A percentile compares a stretch with the other conserved stretches of the same genome.
Conservation (phyloP, 1,140 invertebrate species). For the Drosophila busckii region DNA sequence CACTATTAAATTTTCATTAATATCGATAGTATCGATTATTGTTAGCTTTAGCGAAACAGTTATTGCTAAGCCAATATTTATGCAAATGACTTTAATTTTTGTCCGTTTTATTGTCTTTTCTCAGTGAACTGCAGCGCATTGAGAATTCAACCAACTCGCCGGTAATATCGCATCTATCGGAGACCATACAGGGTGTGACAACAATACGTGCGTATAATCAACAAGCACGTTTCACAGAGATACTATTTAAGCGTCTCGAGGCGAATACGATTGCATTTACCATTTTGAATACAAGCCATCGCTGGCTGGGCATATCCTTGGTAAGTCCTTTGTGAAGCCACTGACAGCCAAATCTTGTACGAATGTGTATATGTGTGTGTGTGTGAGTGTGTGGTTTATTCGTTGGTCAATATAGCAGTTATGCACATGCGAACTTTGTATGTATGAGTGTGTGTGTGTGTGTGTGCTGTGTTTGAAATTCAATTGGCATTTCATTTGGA, state of each 20-base stretch:
- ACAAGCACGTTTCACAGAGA: slow-evolving; percentile 83
- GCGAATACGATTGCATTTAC: slow-evolving; percentile 87
- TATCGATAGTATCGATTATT: too few species aligned
- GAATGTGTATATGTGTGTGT: too few species aligned
- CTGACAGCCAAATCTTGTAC: too few species aligned
- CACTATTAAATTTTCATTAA: too few species aligned
- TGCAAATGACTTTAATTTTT: not conserved
- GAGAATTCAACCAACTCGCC: slow-evolving; percentile 86
- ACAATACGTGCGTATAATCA: slow-evolving; percentile 86
- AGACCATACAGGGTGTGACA: slow-evolving; percentile 84
- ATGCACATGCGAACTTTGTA: slow-evolving; percentile 40
- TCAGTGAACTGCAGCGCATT: slow-evolving; percentile 85
- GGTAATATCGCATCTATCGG: slow-evolving; percentile 85
- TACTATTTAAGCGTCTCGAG: slow-evolving; percentile 85
- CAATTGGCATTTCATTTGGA: slow-evolving; percentile 36
- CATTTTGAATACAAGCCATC: slow-evolving; percentile 87
- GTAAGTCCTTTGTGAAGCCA: slow-evolving; percentile 80
- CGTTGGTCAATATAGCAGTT: slow-evolving; percentile 37
- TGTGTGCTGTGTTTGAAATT: slow-evolving; percentile 8
- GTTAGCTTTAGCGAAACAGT: too few species aligned
- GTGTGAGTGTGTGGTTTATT: slow-evolving; percentile 1
- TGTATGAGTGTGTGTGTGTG: slow-evolving; percentile 7
- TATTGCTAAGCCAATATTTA: not conserved
- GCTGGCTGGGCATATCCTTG: slow-evolving; percentile 89
- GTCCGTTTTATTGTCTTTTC: slow-evolving; percentile 10